Evolutionary conservation across 2,888 invertebrate species (phyloP).

Genomic region (Sisyra nigra): DNA sequence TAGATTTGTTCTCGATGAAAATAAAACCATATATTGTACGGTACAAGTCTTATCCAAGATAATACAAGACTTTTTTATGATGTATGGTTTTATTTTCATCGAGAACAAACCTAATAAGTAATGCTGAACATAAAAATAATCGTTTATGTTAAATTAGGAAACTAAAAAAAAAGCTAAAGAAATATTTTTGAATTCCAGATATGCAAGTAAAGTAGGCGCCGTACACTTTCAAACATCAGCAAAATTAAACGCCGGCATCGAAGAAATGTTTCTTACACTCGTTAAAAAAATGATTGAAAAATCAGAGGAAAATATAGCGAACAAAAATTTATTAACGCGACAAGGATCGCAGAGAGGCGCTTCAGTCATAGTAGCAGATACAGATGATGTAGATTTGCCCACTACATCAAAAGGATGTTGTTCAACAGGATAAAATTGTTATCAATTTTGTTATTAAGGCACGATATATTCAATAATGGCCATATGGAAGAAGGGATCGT

Average conservation of each 20-base stretch:
- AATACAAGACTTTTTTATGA: no score
- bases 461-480: background rate
- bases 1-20: no score
- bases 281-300: slow-evolving; percentile 55
- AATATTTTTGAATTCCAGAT: slow-evolving; percentile 36
- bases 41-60: no score
- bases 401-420: slow-evolving; percentile 20
- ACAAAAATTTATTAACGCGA: slow-evolving; percentile 17
- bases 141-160: no score
- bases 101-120: no score
- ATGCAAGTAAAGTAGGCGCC: slow-evolving; percentile 81
- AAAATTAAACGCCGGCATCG: slow-evolving; percentile 79
- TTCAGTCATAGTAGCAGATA: slow-evolving; percentile 23
- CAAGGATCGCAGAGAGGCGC: slow-evolving; percentile 23
- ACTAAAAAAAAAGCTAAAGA: background rate
- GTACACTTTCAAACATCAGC: slow-evolving; percentile 88
- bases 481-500: background rate
- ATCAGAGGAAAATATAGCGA: slow-evolving; percentile 20
- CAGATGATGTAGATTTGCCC: slow-evolving; percentile 15
- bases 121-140: no score
- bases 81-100: slow-evolving; percentile 8
- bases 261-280: slow-evolving; percentile 76
- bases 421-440: slow-evolving; percentile 16
- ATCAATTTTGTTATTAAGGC: background rate
- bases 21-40: no score